These are phyloP conservation scores for Meghimatium bilineatum DNA, from an alignment of 2,888 invertebrate genomes.

Conservation along the genomic window DNA sequence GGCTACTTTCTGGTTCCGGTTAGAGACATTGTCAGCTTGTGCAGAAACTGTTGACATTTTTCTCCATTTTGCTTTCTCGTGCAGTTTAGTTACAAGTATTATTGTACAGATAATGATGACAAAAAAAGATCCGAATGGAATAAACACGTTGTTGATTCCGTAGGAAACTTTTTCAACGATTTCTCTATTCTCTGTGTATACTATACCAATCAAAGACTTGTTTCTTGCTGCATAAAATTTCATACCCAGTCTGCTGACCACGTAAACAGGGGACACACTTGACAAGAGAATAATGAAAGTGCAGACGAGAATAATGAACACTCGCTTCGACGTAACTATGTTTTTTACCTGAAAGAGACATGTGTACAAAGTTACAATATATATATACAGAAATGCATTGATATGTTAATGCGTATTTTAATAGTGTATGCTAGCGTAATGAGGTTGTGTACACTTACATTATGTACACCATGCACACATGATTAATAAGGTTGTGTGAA, in stretches of 20 bases:
- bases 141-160: slow-evolving; percentile 5
- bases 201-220: slow-evolving; percentile 1
- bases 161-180: neutral
- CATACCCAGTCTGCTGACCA: slow-evolving; percentile 1
- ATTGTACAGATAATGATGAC: slow-evolving; percentile 9
- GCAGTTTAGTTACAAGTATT: neutral
- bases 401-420: no score
- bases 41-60: neutral
- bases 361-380: neutral
- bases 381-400: no score
- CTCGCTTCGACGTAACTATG: neutral
- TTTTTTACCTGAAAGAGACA: slow-evolving; percentile 8
- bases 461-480: no score
- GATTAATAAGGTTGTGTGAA: no score
- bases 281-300: neutral
- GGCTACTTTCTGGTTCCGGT: slow-evolving; percentile 12
- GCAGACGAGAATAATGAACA: neutral
- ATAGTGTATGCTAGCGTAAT: no score
- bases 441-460: no score
- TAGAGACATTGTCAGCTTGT: slow-evolving; percentile 19
- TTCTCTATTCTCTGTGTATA: neutral
- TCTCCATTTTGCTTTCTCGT: slow-evolving; percentile 10
- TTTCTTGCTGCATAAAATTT: neutral
- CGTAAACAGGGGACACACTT: neutral
- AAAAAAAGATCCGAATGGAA: neutral